These are phyloP conservation scores for Tinamus major DNA, from an alignment of 2,797 vertebrate species.

Conservation along the genomic window DNA sequence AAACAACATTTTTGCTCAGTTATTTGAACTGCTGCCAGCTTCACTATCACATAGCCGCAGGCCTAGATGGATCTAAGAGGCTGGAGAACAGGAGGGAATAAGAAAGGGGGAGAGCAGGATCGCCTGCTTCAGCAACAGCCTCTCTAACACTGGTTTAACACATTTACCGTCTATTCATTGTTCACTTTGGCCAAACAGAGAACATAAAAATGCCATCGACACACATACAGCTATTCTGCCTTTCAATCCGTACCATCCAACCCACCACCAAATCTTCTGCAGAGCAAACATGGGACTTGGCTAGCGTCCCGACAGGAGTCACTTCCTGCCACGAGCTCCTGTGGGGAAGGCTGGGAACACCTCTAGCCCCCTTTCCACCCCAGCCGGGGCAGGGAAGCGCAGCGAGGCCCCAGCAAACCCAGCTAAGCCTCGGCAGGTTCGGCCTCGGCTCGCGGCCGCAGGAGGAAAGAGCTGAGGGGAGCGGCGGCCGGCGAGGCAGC, in stretches of 20 bases:
- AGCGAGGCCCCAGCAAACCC: no score
- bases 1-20: not conserved
- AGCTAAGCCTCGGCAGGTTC: no score
- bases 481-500: fast-evolving
- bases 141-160: no score
- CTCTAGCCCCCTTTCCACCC: fast-evolving
- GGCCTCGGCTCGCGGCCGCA: no score
- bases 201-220: fast-evolving
- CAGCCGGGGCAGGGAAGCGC: not conserved
- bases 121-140: not conserved
- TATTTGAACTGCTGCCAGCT: not conserved
- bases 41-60: fast-evolving
- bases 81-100: not conserved
- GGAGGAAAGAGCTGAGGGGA: not conserved
- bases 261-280: fast-evolving
- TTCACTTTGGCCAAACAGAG: not conserved
- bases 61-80: not conserved
- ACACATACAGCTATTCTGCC: fast-evolving
- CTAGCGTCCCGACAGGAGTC: fast-evolving
- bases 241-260: not conserved
- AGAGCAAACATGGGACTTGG: fast-evolving
- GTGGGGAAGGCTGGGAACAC: not conserved
- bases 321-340: not conserved
- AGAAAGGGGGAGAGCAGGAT: fast-evolving
- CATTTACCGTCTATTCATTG: not conserved